These are phyloP conservation scores for Nowickia ferox DNA, from an alignment of 2,888 invertebrate genomes.

Conservation along the genomic window DNA sequence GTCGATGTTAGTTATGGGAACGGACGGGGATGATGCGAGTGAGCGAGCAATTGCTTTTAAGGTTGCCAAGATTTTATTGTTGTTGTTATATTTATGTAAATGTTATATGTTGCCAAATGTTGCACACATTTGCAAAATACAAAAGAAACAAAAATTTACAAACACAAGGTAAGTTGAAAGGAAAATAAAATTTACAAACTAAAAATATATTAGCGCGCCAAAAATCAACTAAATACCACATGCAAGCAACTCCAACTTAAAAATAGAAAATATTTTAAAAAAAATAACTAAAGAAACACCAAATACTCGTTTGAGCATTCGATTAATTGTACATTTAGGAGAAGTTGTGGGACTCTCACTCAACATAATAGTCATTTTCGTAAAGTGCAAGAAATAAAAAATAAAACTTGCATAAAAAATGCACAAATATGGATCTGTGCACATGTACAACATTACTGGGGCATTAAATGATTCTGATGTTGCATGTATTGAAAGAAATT, in stretches of 20 bases:
- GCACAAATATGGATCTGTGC: too few relatives aligned
- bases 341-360: constrained; percentile 23
- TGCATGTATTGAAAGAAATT: constrained; percentile 31
- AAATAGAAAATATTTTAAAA: background rate
- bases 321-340: background rate
- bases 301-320: background rate
- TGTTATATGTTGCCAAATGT: constrained; percentile 66
- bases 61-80: constrained; percentile 65
- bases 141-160: constrained; percentile 51
- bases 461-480: background rate
- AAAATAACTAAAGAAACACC: background rate
- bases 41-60: constrained; percentile 45
- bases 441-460: background rate
- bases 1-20: constrained; percentile 34
- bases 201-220: constrained; percentile 63
- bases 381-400: background rate
- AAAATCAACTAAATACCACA: constrained; percentile 61
- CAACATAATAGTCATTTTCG: constrained; percentile 19
- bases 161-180: constrained; percentile 54
- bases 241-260: constrained; percentile 44
- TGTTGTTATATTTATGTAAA: constrained; percentile 39
- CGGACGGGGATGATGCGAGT: constrained; percentile 31
- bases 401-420: background rate
- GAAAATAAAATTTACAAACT: constrained; percentile 26
- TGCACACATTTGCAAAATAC: constrained; percentile 64